Evolutionary conservation across 2,113 vertebrate genomes (phyloP).

Genomic region (Condylura cristata): DNA sequence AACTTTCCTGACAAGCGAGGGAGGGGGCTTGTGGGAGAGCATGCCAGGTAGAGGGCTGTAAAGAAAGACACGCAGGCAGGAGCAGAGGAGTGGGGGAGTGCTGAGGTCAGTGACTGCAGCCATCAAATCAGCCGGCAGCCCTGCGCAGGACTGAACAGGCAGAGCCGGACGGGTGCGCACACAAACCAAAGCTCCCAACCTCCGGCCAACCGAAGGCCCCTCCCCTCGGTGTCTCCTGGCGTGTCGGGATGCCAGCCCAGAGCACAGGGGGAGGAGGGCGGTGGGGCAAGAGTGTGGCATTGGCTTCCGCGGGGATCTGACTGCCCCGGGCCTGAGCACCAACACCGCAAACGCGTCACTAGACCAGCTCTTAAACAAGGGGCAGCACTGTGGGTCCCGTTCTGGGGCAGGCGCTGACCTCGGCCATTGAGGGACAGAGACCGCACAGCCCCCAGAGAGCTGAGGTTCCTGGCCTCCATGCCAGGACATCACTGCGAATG

Average conservation of each 20-base stretch:
- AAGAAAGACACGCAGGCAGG: too few species aligned
- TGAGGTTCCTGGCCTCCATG: background rate
- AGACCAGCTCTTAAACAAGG: background rate
- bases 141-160: background rate
- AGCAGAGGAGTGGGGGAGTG: background rate
- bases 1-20: background rate
- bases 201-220: too few species aligned
- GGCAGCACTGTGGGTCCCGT: background rate
- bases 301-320: background rate
- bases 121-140: background rate
- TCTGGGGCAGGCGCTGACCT: too few species aligned
- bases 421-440: background rate
- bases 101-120: background rate
- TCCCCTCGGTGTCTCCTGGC: background rate
- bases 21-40: background rate
- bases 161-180: background rate
- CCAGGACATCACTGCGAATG: background rate
- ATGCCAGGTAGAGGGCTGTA: background rate
- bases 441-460: background rate
- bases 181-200: background rate
- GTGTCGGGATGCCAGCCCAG: background rate
- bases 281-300: too few species aligned
- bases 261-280: background rate
- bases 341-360: too few species aligned
- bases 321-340: background rate